phyloP scores from a whole-genome alignment of 1,140 invertebrate genomes.

The Drosophila kohkoa region DNA sequence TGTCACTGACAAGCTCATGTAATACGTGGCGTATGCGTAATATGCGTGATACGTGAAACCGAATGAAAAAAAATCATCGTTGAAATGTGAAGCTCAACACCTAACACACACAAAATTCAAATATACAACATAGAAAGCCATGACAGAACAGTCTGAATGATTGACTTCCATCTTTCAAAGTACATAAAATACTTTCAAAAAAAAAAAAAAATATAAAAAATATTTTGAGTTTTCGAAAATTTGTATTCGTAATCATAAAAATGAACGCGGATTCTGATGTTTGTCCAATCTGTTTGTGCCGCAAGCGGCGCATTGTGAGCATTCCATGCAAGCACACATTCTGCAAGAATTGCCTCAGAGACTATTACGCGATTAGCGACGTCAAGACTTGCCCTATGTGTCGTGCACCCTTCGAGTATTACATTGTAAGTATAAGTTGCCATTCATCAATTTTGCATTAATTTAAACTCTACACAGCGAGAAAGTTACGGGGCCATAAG shows the following conservation, averaged over 20 bases:
- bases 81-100: not conserved
- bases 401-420: constrained; percentile 54
- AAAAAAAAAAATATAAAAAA: constrained; percentile 5
- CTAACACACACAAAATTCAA: not conserved
- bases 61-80: not conserved
- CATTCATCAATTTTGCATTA: not conserved
- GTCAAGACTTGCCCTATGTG: constrained; percentile 57
- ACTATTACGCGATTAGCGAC: constrained; percentile 36
- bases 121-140: constrained; percentile 27
- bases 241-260: not conserved
- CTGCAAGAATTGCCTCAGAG: constrained; percentile 51
- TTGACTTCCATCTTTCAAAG: constrained; percentile 11
- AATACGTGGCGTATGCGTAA: constrained; percentile 36
- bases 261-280: constrained; percentile 28
- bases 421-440: constrained; percentile 50
- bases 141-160: constrained; percentile 10
- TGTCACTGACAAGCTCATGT: constrained; percentile 41
- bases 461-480: constrained; percentile 9
- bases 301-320: constrained; percentile 40
- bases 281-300: constrained; percentile 53
- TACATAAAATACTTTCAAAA: not conserved
- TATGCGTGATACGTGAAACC: not conserved
- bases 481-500: constrained; percentile 1
- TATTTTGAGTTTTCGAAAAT: not conserved
- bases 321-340: constrained; percentile 54